Conservation (phyloP, 2,888 invertebrate genomes). For the Apotomis turbidana region DNA sequence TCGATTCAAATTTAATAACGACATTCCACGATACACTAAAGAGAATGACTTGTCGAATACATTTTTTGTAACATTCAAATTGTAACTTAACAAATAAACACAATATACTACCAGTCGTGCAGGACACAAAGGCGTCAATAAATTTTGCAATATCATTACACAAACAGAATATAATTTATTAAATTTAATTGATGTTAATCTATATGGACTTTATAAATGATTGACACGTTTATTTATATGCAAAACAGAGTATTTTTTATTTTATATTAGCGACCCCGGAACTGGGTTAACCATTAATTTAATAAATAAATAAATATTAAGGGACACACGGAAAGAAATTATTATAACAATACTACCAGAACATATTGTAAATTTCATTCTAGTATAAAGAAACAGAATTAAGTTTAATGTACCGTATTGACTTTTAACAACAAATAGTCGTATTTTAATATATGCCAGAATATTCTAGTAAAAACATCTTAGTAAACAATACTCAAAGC, state of each 20-base stretch:
- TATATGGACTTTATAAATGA: slow-evolving; percentile 1
- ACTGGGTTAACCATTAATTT: too few relatives aligned
- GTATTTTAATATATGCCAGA: too few relatives aligned
- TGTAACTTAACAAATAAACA: too few relatives aligned
- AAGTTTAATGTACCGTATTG: too few relatives aligned
- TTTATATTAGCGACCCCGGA: not conserved
- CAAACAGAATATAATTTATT: not conserved
- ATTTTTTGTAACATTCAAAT: not conserved
- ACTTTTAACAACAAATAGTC: too few relatives aligned
- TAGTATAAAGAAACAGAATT: too few relatives aligned
- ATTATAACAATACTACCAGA: too few relatives aligned
- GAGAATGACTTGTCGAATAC: not conserved
- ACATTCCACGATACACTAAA: not conserved
- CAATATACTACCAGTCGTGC: not conserved
- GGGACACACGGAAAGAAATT: too few relatives aligned
- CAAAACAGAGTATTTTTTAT: not conserved
- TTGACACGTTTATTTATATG: slow-evolving; percentile 8
- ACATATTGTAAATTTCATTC: too few relatives aligned
- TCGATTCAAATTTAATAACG: not conserved
- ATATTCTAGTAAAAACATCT: too few relatives aligned
- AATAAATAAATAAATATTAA: too few relatives aligned
- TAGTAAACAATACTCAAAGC: too few relatives aligned
- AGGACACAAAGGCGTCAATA: not conserved
- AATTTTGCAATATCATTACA: slow-evolving; percentile 17
- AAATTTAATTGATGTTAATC: slow-evolving; percentile 9